Evolutionary conservation across 2,113 vertebrate species (phyloP), one percentile per base, ranked within the genome.

Genomic region (Rhegmatorhina hoffmannsi): DNA sequence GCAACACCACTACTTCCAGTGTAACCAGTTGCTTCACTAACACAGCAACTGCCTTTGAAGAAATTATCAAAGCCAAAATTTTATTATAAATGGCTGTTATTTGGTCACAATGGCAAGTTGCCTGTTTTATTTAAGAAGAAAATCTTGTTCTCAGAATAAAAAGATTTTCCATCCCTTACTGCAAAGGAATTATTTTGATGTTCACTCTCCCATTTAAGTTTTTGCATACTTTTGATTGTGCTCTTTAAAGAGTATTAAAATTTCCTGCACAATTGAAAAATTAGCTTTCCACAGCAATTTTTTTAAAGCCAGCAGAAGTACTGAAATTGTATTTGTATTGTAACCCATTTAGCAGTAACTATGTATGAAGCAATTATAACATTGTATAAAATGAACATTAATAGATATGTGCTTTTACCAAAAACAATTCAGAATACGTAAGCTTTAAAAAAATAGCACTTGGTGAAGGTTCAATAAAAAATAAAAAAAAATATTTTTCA

Each of bases 101-200:
- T 73, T 44, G 82, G 84, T 91, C 92, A 95, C 78, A 90, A 92
- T 79, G 44, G 80, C 80, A 97, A 93, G 84, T 13, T 74, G 67
- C 60, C 60, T 79, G 47, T 91, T 97, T 97, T 97, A 77, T 43
- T 77, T 88, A 76, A 92, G 53, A 87, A 66, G 53, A 95, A 84
- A 96, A 90, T 52, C 68, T 62, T 93, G 23, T 86, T 95, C 79
- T 88, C n/a, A 49, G 40, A 82, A 88, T 50, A 82, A 94, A 95
- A 84, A 55, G 8, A 79, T 80, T 95, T 96, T 96, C 79, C 67
- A 52, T 44, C 60, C 84, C 84, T 85, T 90, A 88, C 3, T 34
- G 9, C 84, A 96, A 92, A 63, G 33, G 82, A 94, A 43, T 88
- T 74, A 81, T 78, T 83, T 59, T 88, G 36, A 55, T 87, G 78